Conservation (phyloP, 2,113 vertebrate genomes). For the Thalassoma bifasciatum region DNA sequence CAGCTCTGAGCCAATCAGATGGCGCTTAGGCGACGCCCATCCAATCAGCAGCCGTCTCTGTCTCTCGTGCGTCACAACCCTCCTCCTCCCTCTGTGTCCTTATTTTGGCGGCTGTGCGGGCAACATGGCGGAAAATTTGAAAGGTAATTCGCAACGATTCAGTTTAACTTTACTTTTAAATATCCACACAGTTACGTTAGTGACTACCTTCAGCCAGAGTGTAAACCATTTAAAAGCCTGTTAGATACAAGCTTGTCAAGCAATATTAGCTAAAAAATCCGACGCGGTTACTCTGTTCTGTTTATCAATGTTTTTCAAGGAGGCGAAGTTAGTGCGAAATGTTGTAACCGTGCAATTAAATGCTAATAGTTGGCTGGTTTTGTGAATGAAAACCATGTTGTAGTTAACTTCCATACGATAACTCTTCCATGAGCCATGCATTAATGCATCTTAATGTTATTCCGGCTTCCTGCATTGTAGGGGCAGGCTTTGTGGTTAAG, state of each 20-base stretch:
- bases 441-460: neutral
- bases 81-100: neutral
- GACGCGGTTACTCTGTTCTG: neutral
- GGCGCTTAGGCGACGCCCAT: neutral
- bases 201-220: fast-evolving
- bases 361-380: neutral
- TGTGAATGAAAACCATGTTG: neutral
- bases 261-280: neutral
- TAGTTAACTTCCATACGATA: no score
- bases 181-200: fast-evolving
- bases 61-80: neutral
- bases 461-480: no score
- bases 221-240: neutral
- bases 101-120: slow-evolving; percentile 75
- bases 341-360: neutral
- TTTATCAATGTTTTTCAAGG: neutral
- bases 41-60: slow-evolving; percentile 65
- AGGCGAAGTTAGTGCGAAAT: neutral
- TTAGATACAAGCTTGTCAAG: neutral
- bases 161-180: slow-evolving; percentile 5
- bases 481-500: neutral
- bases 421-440: neutral
- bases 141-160: slow-evolving; percentile 70
- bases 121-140: slow-evolving; percentile 84
- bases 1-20: slow-evolving; percentile 41